Percentiles rank a stretch among this genome's conserved stretches.
Conservation (phyloP, 2,888 invertebrate genomes). For the Eristalis pertinax region DNA sequence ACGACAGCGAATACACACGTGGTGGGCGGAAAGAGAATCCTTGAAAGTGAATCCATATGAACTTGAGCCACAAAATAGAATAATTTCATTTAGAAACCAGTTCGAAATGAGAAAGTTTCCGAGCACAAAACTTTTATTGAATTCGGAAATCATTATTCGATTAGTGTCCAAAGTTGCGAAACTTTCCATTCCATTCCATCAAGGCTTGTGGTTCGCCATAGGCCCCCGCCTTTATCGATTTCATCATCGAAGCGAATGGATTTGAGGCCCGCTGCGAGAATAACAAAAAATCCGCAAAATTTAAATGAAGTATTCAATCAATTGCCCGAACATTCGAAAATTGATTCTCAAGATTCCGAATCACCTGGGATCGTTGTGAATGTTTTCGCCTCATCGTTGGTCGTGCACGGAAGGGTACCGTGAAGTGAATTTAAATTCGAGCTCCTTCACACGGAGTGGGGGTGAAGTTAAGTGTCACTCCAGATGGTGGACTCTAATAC, state of each 20-base stretch:
- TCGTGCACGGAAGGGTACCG: not conserved
- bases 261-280: not conserved
- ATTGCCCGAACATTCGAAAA: constrained; percentile 14
- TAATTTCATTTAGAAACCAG: constrained; percentile 23
- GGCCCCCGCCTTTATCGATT: constrained; percentile 2
- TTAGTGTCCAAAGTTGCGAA: constrained; percentile 36
- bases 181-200: constrained; percentile 17
- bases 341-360: not conserved
- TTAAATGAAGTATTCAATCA: constrained; percentile 25
- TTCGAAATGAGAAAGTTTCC: constrained; percentile 18
- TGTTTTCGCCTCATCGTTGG: not conserved
- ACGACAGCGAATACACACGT: not conserved
- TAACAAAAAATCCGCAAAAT: not conserved
- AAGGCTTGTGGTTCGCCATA: constrained; percentile 3
- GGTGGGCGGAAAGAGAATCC: not conserved
- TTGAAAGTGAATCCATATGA: constrained; percentile 23
- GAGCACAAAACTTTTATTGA: constrained; percentile 30
- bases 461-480: constrained; percentile 16
- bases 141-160: constrained; percentile 50
- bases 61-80: constrained; percentile 17
- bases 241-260: not conserved
- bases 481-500: constrained; percentile 13
- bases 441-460: too few species aligned
- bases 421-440: constrained; percentile 16
- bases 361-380: constrained; percentile 19